Evolutionary conservation across 2,113 vertebrate species (phyloP).

Genomic region (Etheostoma cragini): DNA sequence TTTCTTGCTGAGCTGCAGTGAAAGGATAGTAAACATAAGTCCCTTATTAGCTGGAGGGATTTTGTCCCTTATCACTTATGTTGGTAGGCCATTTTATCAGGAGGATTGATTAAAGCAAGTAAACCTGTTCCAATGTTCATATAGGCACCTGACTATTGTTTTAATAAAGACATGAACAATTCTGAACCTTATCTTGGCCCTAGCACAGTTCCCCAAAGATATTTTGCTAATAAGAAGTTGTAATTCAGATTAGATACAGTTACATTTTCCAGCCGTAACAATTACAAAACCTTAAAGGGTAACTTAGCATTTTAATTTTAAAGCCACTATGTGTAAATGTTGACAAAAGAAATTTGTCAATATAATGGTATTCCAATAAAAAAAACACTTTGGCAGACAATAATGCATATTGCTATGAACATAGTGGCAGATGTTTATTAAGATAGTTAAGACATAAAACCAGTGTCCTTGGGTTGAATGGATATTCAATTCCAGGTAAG

Average conservation of each 20-base stretch:
- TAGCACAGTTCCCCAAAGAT: neutral
- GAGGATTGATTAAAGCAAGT: neutral
- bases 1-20: neutral
- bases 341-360: neutral
- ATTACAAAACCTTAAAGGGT: neutral
- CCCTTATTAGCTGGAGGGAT: too few relatives aligned
- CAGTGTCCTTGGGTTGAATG: neutral
- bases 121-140: neutral
- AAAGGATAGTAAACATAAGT: too few relatives aligned
- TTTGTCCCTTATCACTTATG: neutral
- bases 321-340: neutral
- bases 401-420: neutral
- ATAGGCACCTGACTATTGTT: neutral
- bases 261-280: neutral
- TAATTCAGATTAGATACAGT: neutral
- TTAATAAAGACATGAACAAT: neutral
- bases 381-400: neutral
- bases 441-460: neutral
- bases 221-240: neutral
- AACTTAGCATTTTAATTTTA: neutral
- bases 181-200: neutral
- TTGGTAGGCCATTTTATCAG: neutral
- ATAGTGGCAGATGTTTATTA: neutral
- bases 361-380: neutral
- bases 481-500: neutral